A percentile compares a stretch with the other conserved stretches of the same genome.
Conservation (phyloP, 2,888 invertebrate species). For the Caenorhabditis sp. region DNA sequence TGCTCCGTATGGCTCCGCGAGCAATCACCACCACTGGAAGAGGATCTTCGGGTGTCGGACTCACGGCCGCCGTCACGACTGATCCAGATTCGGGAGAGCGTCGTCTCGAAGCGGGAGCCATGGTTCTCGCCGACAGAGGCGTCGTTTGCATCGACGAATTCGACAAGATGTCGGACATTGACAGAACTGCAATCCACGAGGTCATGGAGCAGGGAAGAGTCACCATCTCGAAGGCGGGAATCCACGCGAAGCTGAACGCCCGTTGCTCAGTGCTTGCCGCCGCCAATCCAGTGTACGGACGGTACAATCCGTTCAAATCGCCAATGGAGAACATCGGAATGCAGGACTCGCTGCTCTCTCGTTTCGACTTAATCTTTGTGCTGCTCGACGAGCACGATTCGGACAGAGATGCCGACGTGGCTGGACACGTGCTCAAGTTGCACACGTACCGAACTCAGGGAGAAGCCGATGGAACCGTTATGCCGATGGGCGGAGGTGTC, state of each 20-base stretch:
- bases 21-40: slow-evolving; percentile 97
- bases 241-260: slow-evolving; percentile 95
- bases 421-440: slow-evolving; percentile 97
- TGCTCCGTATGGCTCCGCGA: slow-evolving; percentile 92
- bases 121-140: slow-evolving; percentile 99
- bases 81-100: slow-evolving; percentile 88
- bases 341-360: slow-evolving; percentile 95
- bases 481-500: slow-evolving; percentile 82
- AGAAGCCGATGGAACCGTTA: slow-evolving; percentile 89
- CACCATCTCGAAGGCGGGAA: slow-evolving; percentile 97
- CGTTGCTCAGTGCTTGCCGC: slow-evolving; percentile 97
- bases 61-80: slow-evolving; percentile 97
- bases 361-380: slow-evolving; percentile 98
- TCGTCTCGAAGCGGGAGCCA: slow-evolving; percentile 89
- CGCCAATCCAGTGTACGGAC: slow-evolving; percentile 98
- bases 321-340: slow-evolving; percentile 99
- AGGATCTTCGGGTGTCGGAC: slow-evolving; percentile 97
- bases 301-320: slow-evolving; percentile 98
- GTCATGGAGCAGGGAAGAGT: slow-evolving; percentile 98
- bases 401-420: slow-evolving; percentile 91
- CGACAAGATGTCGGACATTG: slow-evolving; percentile 97
- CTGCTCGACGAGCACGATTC: slow-evolving; percentile 92
- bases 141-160: slow-evolving; percentile 98
- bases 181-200: slow-evolving; percentile 98
- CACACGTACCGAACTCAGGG: slow-evolving; percentile 93